Evolutionary conservation across 2,797 vertebrate genomes (phyloP), one percentile per base, ranked within the genome.

Genomic region (Gouania willdenowi): DNA sequence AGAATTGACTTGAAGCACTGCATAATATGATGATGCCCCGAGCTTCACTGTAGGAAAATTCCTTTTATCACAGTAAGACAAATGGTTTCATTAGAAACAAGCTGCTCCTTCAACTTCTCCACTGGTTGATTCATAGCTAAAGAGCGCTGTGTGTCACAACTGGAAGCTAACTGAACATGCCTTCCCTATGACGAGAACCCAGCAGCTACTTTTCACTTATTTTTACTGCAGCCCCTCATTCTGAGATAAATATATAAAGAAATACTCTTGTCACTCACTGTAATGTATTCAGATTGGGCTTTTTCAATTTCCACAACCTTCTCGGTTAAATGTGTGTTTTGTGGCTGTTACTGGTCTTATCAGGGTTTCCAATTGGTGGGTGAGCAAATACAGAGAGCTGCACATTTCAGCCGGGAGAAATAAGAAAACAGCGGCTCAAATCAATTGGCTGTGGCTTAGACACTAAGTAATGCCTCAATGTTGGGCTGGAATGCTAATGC

Each of bases 101-200:
- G 39, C 61, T 60, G 70, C 75, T 65, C 66, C 45, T 72, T 76
- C 69, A 62, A 70, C 81, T 71, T 73, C 41, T 59, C 60, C 44
- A 63, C 53, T 55, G 70, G 48, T 68, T 81, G 68, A 79, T 74
- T 74, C 77, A 79, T 72, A 67, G 68, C 71, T 64, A 62, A 75
- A 78, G 67, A 71, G 73, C 54, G 18, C 19, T 45, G 65, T 66
- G 55, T 65, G 65, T 79, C 73, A 74, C 73, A 44, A 49, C 49
- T 23, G 36, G 71, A 67, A 66, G 55, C 64, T 49, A 62, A 54
- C 49, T 63, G 52, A 58, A 41, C 66, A 60, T 49, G 54, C 52
- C 63, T 57, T 58, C 32, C 32, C 10, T n/a, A n/a, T 8, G 39
- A 50, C 18, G 39, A 48, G 56, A 21, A 47, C 41, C 23, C 40